Conservation (phyloP, 2,888 invertebrate species). For the Celastrina argiolus region DNA sequence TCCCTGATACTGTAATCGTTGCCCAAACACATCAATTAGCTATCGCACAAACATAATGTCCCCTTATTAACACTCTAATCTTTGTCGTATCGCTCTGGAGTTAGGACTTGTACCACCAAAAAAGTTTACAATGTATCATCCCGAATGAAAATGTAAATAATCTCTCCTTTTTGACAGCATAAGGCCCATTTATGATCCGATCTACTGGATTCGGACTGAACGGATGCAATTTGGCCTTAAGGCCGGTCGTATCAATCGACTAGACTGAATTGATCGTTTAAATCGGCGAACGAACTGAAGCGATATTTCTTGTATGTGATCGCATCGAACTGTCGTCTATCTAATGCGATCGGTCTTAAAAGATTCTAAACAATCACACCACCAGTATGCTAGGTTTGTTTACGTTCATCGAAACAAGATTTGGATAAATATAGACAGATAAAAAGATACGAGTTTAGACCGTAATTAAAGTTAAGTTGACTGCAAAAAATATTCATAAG, state of each 20-base stretch:
- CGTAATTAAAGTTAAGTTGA: neutral
- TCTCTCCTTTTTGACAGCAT: neutral
- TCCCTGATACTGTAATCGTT: constrained; percentile 39
- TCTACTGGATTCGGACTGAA: too few species aligned
- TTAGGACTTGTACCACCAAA: neutral
- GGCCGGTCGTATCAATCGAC: too few species aligned
- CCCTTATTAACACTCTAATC: constrained; percentile 8
- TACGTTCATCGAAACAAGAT: neutral
- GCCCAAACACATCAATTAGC: constrained; percentile 36
- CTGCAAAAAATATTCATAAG: neutral
- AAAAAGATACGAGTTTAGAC: neutral
- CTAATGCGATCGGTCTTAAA: too few species aligned
- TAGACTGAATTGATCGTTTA: too few species aligned
- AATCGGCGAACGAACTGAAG: too few species aligned
- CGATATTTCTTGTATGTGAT: too few species aligned
- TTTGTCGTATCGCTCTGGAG: neutral
- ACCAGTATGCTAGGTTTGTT: neutral
- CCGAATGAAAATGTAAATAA: neutral
- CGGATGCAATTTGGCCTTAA: too few species aligned
- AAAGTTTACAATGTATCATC: neutral
- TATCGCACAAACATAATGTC: constrained; percentile 26
- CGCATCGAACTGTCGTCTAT: too few species aligned
- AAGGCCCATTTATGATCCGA: too few species aligned
- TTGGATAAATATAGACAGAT: neutral
- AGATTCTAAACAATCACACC: too few species aligned